Base-by-base conservation (phyloP, 2,888 invertebrate species). In the Carabus problematicus region DNA sequence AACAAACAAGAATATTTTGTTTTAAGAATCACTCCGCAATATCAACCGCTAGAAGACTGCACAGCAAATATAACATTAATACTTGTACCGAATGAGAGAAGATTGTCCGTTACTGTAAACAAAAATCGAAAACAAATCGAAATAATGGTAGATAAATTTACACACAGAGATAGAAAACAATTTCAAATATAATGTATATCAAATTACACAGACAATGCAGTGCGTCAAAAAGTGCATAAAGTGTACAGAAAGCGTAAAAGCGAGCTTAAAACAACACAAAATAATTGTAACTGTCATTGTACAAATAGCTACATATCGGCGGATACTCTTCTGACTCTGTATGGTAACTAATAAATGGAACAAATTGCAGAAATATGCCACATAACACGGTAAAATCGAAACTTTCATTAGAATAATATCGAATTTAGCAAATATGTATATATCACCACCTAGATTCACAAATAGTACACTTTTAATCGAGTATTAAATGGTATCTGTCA, bases 221-320 rank as follows among this genome's bases (percentile, higher is more conserved):
- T 61, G 61, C 61, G 49, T 39, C n/a, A n/a, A n/a, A 59, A 49
- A 29, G 61, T 49, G 61, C 61, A 29, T 45, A 12, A 59, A 60
- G 29, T 29, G 29, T 29, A 29, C 29, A 29, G 29, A 29, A 43
- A 61, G 47, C 47, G 19, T 60, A 45, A 43, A 49, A 61, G 61
- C 16, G 49, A 61, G 61, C 61, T 39, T 11, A 49, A 45, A 47
- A 61, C 61, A 61, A 61, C 47, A 61, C 12, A 49, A 39, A 43
- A 12, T 41, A 29, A 29, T 29, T 29, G 6, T 29, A 29, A 29
- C 29, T 29, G 29, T 29, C 29, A 29, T 29, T 29, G 2, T 29
- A 29, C 29, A 29, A 3, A 29, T 29, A 29, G 29, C 3, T 29
- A 29, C 6, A n/a, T n/a, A n/a, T n/a, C n/a, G n/a, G n/a, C n/a